Percentiles rank a stretch among this genome's conserved stretches.
Conservation (phyloP, 2,888 invertebrate species). For the Dryocosmus kuriphilus region DNA sequence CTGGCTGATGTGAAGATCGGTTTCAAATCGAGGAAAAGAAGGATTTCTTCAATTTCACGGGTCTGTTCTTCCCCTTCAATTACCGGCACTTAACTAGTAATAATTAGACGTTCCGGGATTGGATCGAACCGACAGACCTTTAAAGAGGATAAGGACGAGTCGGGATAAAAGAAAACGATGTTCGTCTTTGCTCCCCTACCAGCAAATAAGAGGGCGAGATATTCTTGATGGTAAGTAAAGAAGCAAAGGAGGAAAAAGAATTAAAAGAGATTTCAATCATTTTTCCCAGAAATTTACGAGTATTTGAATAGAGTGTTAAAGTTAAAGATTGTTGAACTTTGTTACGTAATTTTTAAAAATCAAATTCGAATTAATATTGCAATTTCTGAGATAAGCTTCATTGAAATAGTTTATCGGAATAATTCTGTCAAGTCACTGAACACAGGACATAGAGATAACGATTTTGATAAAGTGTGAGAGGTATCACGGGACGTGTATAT, state of each 20-base stretch:
- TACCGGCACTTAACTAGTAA: conserved; percentile 73
- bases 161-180: conserved; percentile 31
- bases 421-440: conserved; percentile 64
- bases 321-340: not conserved
- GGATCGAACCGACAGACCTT: conserved; percentile 65
- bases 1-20: not conserved
- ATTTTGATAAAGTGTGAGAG: conserved; percentile 59
- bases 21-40: conserved; percentile 52
- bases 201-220: conserved; percentile 49
- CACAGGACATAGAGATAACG: conserved; percentile 14
- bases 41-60: conserved; percentile 74
- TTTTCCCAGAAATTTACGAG: conserved; percentile 10
- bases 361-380: not conserved
- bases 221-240: conserved; percentile 3
- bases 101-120: conserved; percentile 73
- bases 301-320: not conserved
- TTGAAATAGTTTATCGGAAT: conserved; percentile 57
- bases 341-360: not conserved
- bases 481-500: conserved; percentile 47
- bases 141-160: conserved; percentile 65
- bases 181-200: conserved; percentile 32
- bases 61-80: conserved; percentile 71
- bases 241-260: conserved; percentile 15
- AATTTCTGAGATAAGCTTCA: conserved; percentile 9
- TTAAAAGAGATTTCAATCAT: conserved; percentile 43